Percentiles rank a stretch among this genome's conserved stretches.
Conservation (phyloP, 35 echinoderm and acorn worm species). For the Ptychodera flava region DNA sequence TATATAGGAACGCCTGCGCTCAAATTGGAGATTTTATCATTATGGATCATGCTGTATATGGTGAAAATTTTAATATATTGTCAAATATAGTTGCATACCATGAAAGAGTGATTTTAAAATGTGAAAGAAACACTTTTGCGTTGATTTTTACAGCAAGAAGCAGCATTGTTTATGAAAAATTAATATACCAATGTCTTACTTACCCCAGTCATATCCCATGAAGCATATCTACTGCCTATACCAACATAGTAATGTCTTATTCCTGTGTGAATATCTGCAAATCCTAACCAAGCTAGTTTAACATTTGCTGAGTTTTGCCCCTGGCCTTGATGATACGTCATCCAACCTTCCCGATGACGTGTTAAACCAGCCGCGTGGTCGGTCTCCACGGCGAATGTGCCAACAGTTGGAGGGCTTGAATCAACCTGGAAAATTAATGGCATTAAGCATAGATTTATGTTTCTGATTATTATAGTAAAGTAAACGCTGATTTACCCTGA, state of each 20-base stretch:
- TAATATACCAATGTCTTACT: background rate
- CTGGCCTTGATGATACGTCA: conserved; percentile 4
- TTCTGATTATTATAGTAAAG: too few species aligned
- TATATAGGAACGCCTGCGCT: too few species aligned
- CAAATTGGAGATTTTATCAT: too few species aligned
- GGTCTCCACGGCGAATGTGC: conserved; percentile 19
- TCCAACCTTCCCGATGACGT: conserved; percentile 16
- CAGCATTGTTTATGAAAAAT: too few species aligned
- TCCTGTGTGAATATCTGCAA: background rate
- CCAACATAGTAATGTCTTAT: background rate
- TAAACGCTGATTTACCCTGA: too few species aligned
- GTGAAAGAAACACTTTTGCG: too few species aligned
- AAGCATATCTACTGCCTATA: background rate
- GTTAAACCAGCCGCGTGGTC: conserved; percentile 6
- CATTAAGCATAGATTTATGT: too few species aligned
- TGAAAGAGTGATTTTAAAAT: too few species aligned
- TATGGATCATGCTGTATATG: too few species aligned
- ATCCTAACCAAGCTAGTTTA: conserved; percentile 4
- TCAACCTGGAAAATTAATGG: conserved; percentile 13
- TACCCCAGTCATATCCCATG: background rate
- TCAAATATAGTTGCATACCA: too few species aligned
- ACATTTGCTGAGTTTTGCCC: background rate
- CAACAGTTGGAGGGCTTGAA: conserved; percentile 9
- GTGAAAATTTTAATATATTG: too few species aligned
- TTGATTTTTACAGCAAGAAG: too few species aligned